phyloP scores from a whole-genome alignment of 2,888 invertebrate species.

The Plebejus melissa region DNA sequence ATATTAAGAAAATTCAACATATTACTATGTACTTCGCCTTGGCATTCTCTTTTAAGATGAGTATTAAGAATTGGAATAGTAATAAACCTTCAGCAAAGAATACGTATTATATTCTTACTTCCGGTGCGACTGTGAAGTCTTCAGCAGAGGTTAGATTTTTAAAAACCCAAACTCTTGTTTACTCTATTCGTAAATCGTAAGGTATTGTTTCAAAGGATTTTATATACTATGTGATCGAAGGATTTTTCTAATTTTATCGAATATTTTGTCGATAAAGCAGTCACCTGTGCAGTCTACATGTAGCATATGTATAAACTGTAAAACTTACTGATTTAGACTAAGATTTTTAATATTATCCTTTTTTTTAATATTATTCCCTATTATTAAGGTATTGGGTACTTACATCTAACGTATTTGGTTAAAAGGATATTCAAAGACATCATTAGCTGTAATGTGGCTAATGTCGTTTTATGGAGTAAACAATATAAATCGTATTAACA shows the following conservation, averaged over 20 bases:
- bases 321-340: too few relatives aligned
- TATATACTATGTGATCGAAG: too few relatives aligned
- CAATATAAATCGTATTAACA: constrained; percentile 11
- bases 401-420: background rate
- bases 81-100: too few relatives aligned
- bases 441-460: background rate
- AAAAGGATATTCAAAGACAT: background rate
- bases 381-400: background rate
- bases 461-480: background rate
- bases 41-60: background rate
- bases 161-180: too few relatives aligned
- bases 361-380: background rate
- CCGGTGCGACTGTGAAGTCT: background rate
- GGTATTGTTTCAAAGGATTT: too few relatives aligned
- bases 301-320: too few relatives aligned
- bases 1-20: background rate
- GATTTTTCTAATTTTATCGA: too few relatives aligned
- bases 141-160: background rate
- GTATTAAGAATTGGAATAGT: background rate
- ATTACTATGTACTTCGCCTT: background rate
- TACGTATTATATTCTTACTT: too few relatives aligned
- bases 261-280: background rate
- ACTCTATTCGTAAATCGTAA: too few relatives aligned
- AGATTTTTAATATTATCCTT: background rate
- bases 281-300: background rate